Percentiles rank a stretch among this genome's conserved stretches.
Evolutionary conservation across 1,140 invertebrate species (phyloP).

Genomic region (Trichonephila clavata): DNA sequence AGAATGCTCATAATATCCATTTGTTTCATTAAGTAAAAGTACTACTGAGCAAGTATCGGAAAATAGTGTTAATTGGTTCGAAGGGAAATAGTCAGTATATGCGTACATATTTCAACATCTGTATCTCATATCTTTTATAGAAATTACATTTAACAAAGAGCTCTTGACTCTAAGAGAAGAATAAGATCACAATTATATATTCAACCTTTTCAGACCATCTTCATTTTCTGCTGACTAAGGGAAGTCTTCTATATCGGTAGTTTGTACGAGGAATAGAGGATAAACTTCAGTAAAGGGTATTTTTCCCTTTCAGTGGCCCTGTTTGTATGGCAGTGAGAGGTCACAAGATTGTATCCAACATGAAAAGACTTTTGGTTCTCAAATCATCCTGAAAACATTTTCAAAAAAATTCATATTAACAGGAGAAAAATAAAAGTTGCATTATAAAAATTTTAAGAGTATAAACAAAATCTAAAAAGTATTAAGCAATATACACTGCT

Average conservation of each 20-base stretch:
- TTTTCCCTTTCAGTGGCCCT: background rate
- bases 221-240: slow-evolving; percentile 10
- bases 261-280: slow-evolving; percentile 27
- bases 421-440: background rate
- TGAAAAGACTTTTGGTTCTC: slow-evolving; percentile 76
- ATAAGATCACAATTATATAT: background rate
- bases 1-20: no score
- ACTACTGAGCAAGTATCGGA: background rate
- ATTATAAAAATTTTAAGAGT: no score
- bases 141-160: background rate
- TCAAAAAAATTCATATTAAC: background rate
- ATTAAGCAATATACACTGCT: no score
- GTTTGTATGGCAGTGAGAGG: background rate
- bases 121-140: background rate
- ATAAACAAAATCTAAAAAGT: no score
- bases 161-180: background rate
- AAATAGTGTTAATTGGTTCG: background rate
- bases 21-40: background rate
- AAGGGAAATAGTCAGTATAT: background rate
- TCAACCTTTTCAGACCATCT: slow-evolving; percentile 15
- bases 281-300: background rate
- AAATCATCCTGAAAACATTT: slow-evolving; percentile 75
- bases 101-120: background rate
- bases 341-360: slow-evolving; percentile 78
- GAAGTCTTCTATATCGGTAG: background rate